phyloP scores from a whole-genome alignment of 2,888 invertebrate genomes.

The Orchestes rusci region DNA sequence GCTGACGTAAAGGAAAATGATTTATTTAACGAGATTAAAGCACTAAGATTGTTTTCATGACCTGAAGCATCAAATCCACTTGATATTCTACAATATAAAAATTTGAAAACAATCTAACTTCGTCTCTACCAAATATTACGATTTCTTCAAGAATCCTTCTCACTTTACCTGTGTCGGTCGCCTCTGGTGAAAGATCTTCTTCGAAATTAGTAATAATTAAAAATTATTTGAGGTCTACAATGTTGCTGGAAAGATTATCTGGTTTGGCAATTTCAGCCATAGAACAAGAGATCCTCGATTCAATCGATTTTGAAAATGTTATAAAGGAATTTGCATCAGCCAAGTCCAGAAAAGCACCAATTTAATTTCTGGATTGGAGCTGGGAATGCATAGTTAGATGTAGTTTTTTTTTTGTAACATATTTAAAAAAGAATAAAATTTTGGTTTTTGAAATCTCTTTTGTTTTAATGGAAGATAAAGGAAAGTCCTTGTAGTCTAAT shows the following conservation, averaged over 20 bases:
- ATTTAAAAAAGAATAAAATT: too few relatives aligned
- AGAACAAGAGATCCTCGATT: not conserved
- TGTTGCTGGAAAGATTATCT: constrained; percentile 1
- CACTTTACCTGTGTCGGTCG: constrained; percentile 3
- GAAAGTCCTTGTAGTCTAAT: too few relatives aligned
- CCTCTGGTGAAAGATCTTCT: not conserved
- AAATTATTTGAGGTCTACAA: constrained; percentile 7
- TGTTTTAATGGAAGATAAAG: too few relatives aligned
- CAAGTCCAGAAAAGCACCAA: not conserved
- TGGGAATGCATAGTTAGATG: too few relatives aligned
- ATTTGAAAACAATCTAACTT: constrained; percentile 1
- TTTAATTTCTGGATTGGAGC: not conserved
- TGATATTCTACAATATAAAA: not conserved
- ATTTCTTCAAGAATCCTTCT: constrained; percentile 3
- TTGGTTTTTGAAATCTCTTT: too few relatives aligned
- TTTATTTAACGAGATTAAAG: constrained; percentile 5
- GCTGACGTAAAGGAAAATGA: not conserved
- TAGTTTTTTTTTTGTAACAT: too few relatives aligned
- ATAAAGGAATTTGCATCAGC: not conserved
- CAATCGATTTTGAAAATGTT: not conserved
- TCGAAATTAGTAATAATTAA: constrained; percentile 1
- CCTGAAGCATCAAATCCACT: too few relatives aligned
- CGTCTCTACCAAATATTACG: too few relatives aligned
- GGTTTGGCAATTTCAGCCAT: not conserved
- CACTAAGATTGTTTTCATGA: too few relatives aligned